Base-by-base conservation (phyloP, 2,888 invertebrate genomes). In the Rotaria magnacalcarata region DNA sequence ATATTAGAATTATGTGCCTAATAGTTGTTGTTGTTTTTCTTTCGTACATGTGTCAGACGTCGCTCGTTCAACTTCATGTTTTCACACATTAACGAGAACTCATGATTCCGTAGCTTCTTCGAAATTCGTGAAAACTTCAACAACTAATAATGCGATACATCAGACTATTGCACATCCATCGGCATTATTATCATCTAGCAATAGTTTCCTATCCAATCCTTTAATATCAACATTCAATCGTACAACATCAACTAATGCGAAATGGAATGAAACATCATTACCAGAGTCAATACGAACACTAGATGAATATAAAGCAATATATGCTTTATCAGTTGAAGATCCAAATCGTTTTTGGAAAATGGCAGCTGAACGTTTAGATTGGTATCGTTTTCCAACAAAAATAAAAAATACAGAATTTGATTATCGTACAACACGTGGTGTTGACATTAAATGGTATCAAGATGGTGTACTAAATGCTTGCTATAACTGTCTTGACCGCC, bases 361-460 rank as follows among this genome's bases (percentile, higher is more conserved):
- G 41, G 56, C 60, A 41, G 85, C 85, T 43, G 60, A 85, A 60
- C 56, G 58, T 41, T 60, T 85, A 58, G 58, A 58, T n/a, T 85
- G 85, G 85, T 60, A 58, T 43, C n/a, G 34, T 19, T 60, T 60
- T 60, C 60, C 56, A 43, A 85, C 85, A 41, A 85, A 52, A 58
- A 85, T 85, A 7, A 85, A 85, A 43, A 85, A 85, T 56, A 85
- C 58, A 4, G 43, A 43, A 43, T 85, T 85, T 58, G 60, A 85
- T 41, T 85, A 58, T 58, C 85, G 43, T 58, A 41, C 41, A 11
- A n/a, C 43, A 19, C 56, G 52, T 19, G 60, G 56, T 41, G 80
- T 80, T 47, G 43, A 43, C 11, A 80, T 80, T 34, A 85, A 85
- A 74, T 85, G 85, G 85, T 85, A 74, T 50, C 27, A 60, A 74